Conservation (phyloP, 2,113 vertebrate genomes). For the Channa argus region DNA sequence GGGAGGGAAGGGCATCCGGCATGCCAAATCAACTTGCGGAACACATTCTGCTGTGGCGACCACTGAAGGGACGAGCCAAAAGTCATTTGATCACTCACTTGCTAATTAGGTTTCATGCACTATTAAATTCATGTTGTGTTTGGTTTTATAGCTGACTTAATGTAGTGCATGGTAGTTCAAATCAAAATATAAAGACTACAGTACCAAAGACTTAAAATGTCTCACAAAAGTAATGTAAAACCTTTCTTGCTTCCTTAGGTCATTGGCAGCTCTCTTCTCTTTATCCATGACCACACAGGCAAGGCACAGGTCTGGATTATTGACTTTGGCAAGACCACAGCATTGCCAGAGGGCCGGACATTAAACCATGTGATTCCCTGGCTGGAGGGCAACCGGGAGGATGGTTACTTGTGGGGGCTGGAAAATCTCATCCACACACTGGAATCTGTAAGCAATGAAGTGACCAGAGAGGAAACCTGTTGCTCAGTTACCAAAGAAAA, state of each 20-base stretch:
- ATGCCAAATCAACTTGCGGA: too few species aligned
- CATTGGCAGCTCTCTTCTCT: constrained; percentile 98
- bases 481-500: constrained; percentile 29
- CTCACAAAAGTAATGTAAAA: background rate
- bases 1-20: too few species aligned
- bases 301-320: constrained; percentile 95
- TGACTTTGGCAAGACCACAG: constrained; percentile 96
- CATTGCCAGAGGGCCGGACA: constrained; percentile 88
- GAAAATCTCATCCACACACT: constrained; percentile 90
- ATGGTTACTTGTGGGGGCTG: constrained; percentile 95
- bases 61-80: too few species aligned
- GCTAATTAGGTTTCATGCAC: background rate
- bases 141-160: too few species aligned
- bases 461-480: background rate
- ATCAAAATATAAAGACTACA: background rate
- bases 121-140: background rate
- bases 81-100: background rate
- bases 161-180: background rate
- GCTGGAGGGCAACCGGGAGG: constrained; percentile 97
- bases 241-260: constrained; percentile 75
- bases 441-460: constrained; percentile 52
- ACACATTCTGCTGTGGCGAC: too few species aligned
- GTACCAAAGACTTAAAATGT: too few species aligned
- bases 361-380: constrained; percentile 91
- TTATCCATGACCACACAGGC: constrained; percentile 93